These are phyloP conservation scores for Homarus gammarus DNA, from an alignment of 2,888 invertebrate species.

Conservation along the genomic window DNA sequence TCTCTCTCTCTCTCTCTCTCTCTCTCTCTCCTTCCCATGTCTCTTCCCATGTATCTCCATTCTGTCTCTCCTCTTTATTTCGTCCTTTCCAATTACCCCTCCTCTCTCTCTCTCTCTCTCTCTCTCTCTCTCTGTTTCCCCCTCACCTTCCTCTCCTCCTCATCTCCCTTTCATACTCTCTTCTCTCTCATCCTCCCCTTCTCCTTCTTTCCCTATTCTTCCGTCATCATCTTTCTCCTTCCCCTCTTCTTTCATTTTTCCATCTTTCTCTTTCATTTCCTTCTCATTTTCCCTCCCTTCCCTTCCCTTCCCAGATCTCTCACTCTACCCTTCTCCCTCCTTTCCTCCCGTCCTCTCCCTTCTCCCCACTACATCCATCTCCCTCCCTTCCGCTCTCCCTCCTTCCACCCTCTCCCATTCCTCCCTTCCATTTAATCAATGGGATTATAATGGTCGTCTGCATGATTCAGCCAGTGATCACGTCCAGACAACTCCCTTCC, in stretches of 20 bases:
- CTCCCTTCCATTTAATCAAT: neutral
- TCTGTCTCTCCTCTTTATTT: neutral
- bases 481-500: neutral
- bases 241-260: neutral
- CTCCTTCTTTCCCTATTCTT: neutral
- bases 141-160: neutral
- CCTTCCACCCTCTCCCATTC: neutral
- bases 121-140: neutral
- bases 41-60: neutral
- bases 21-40: conserved; percentile 5
- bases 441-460: conserved; percentile 1
- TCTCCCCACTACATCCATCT: neutral
- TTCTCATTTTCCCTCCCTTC: neutral
- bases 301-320: neutral
- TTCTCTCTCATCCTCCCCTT: neutral
- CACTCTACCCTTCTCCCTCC: neutral
- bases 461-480: neutral
- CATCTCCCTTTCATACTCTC: neutral
- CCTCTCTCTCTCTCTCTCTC: neutral
- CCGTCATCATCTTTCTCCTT: neutral
- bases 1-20: conserved; percentile 3
- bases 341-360: neutral
- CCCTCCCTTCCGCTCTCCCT: neutral
- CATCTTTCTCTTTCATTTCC: neutral
- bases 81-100: too few species aligned